A percentile compares a stretch with the other conserved stretches of the same genome.
phyloP scores from a whole-genome alignment of 1,140 invertebrate genomes.

The Polyergus mexicanus region DNA sequence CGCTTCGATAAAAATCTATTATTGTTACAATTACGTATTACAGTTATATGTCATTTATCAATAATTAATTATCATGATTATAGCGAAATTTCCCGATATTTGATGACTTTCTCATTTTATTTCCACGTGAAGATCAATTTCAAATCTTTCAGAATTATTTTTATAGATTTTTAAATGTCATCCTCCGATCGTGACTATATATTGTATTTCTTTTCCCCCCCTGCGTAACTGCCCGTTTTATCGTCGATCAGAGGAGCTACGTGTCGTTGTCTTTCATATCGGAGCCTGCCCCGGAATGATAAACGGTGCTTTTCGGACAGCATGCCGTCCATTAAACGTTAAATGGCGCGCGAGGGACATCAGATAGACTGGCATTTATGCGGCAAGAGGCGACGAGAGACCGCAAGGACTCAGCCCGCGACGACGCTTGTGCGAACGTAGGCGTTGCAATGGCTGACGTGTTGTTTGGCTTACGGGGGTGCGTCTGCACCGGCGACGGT shows the following conservation, averaged over 20 bases:
- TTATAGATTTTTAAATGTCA: neutral
- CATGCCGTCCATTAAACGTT: slow-evolving; percentile 60
- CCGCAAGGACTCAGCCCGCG: neutral
- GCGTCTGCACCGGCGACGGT: neutral
- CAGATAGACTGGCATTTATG: slow-evolving; percentile 57
- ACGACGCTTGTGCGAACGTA: slow-evolving; percentile 47
- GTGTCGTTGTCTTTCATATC: slow-evolving; percentile 24
- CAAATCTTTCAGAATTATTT: neutral
- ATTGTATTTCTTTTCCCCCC: neutral
- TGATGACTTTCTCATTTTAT: neutral
- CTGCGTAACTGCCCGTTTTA: neutral
- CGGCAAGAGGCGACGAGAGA: slow-evolving; percentile 20
- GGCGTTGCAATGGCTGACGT: slow-evolving; percentile 33
- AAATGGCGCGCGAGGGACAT: slow-evolving; percentile 69
- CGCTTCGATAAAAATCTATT: no score
- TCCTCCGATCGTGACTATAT: neutral
- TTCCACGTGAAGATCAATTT: slow-evolving; percentile 5
- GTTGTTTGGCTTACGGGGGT: slow-evolving; percentile 49
- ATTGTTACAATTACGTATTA: no score
- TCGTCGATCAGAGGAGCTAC: slow-evolving; percentile 38
- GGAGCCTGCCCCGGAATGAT: slow-evolving; percentile 17
- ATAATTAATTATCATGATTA: no score
- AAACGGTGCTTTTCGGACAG: slow-evolving; percentile 59
- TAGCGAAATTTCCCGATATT: no score
- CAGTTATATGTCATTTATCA: no score